A percentile compares a stretch with the other conserved stretches of the same genome.
Evolutionary conservation across 2,888 invertebrate genomes (phyloP).

Genomic region (Conistra vaccinii): DNA sequence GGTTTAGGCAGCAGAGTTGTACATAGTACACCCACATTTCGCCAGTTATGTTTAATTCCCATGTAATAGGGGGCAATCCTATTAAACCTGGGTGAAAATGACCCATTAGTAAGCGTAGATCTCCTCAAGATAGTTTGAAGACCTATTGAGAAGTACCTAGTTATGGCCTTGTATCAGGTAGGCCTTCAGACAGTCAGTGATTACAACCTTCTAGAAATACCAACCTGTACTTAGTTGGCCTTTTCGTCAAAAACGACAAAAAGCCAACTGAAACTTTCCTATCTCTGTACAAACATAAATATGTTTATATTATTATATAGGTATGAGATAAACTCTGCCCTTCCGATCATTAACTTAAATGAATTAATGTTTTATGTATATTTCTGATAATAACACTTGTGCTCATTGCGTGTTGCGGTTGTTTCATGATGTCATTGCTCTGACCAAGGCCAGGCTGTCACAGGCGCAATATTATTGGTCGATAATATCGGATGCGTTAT

Average conservation of each 20-base stretch:
- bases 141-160: too few relatives aligned
- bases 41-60: too few relatives aligned
- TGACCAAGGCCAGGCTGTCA: background rate
- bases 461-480: too few relatives aligned
- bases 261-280: conserved; percentile 10
- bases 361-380: conserved; percentile 21
- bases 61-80: too few relatives aligned
- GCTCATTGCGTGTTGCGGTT: background rate
- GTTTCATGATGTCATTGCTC: background rate
- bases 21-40: too few relatives aligned
- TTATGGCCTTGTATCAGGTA: too few relatives aligned
- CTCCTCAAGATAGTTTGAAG: background rate
- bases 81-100: too few relatives aligned
- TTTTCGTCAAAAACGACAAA: conserved; percentile 6
- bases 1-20: too few relatives aligned
- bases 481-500: too few relatives aligned
- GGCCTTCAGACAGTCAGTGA: background rate
- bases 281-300: conserved; percentile 2
- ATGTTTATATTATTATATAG: background rate
- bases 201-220: background rate
- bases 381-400: conserved; percentile 12
- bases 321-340: conserved; percentile 32
- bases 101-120: background rate
- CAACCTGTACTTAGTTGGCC: background rate
- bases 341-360: conserved; percentile 28